Evolutionary conservation across 2,797 vertebrate species (phyloP).

Genomic region (Toxotes lorentzi): DNA sequence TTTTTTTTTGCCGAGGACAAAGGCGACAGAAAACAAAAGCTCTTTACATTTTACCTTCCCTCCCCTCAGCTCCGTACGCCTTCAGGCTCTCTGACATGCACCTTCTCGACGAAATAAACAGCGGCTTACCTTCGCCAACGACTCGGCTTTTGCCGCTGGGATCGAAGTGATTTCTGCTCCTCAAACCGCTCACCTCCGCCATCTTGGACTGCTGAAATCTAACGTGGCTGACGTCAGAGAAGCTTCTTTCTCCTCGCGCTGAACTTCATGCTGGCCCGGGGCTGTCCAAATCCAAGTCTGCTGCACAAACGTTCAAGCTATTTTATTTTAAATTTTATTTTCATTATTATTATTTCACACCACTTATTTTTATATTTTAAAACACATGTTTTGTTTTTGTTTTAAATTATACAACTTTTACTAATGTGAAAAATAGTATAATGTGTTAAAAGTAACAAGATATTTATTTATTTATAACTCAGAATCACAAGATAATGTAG

Average conservation of each 20-base stretch:
- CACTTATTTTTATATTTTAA: background rate
- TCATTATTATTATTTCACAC: too few species aligned
- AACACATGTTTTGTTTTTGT: background rate
- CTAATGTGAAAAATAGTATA: background rate
- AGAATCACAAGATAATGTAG: background rate
- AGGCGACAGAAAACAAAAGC: constrained; percentile 10
- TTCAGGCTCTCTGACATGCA: background rate
- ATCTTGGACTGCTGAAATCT: constrained; percentile 92
- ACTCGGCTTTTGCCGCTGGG: constrained; percentile 70
- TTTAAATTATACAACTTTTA: background rate
- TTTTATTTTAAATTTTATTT: background rate
- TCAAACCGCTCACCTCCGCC: constrained; percentile 91
- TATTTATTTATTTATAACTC: too few species aligned
- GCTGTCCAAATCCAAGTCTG: constrained; percentile 19
- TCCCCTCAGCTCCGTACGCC: rapidly evolving
- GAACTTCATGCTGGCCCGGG: constrained; percentile 25
- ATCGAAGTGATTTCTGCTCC: constrained; percentile 79
- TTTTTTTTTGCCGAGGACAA: constrained; percentile 52
- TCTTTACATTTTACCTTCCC: rapidly evolving
- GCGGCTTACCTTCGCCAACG: constrained; percentile 80
- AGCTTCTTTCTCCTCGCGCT: constrained; percentile 49
- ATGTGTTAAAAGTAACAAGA: too few species aligned
- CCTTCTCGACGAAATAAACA: background rate
- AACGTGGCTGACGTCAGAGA: constrained; percentile 85
- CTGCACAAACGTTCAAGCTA: background rate